Conservation (phyloP, 2,888 invertebrate genomes). For the Gymnoscelis rufifasciata region DNA sequence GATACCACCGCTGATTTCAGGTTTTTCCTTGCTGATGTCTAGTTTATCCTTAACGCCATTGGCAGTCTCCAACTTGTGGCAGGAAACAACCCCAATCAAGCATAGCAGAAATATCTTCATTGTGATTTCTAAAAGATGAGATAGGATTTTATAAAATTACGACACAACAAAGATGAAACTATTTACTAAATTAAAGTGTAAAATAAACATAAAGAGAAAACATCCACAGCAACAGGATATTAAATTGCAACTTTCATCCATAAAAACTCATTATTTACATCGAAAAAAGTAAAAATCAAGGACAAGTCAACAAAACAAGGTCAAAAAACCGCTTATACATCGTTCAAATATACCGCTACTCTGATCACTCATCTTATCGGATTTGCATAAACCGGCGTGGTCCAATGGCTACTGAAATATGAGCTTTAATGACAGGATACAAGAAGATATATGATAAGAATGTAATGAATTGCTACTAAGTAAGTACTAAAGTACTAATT, state of each 20-base stretch:
- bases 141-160: background rate
- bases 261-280: background rate
- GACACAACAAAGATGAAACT: too few relatives aligned
- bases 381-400: constrained; percentile 37
- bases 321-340: constrained; percentile 41
- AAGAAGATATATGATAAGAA: too few relatives aligned
- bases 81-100: constrained; percentile 36
- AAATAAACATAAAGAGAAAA: background rate
- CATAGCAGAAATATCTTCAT: constrained; percentile 52
- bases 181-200: too few relatives aligned
- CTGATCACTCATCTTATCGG: constrained; percentile 43
- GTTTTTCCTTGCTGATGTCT: background rate
- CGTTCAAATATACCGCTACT: constrained; percentile 52
- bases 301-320: constrained; percentile 41
- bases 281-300: constrained; percentile 38
- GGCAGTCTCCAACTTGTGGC: constrained; percentile 29
- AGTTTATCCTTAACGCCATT: background rate
- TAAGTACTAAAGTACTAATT: too few relatives aligned
- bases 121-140: constrained; percentile 10
- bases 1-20: background rate
- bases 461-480: background rate
- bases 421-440: background rate
- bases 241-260: constrained; percentile 7
- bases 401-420: constrained; percentile 4
- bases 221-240: background rate